A percentile compares a stretch with the other conserved stretches of the same genome.
Evolutionary conservation across 2,888 invertebrate species (phyloP).

Genomic region (Crioceris asparagi): DNA sequence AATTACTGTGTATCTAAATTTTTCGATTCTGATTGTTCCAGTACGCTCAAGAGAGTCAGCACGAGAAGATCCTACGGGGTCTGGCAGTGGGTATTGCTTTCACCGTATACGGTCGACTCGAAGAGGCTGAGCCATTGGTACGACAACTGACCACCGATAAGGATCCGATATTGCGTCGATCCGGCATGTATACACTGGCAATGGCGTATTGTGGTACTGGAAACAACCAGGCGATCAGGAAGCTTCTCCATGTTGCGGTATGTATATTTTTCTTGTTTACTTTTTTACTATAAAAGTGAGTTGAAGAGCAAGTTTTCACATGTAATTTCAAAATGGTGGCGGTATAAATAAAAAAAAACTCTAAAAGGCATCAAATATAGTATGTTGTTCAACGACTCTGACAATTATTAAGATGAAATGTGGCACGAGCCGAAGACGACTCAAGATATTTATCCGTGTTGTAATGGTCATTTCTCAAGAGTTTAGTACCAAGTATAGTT

Average conservation of each 20-base stretch:
- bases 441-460: no score
- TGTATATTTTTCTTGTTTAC: no score
- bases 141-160: slow-evolving; percentile 84
- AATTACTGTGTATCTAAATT: no score
- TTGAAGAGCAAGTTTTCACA: not conserved
- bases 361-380: no score
- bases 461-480: no score
- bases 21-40: slow-evolving; percentile 32
- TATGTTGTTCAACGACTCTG: no score
- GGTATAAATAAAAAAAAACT: no score
- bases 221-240: slow-evolving; percentile 91
- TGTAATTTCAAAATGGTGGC: not conserved
- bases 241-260: slow-evolving; percentile 90
- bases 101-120: slow-evolving; percentile 93
- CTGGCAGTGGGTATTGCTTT: slow-evolving; percentile 93
- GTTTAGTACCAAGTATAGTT: no score
- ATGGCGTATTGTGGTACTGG: slow-evolving; percentile 98
- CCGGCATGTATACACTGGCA: slow-evolving; percentile 96
- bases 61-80: slow-evolving; percentile 96
- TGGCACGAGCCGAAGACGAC: no score
- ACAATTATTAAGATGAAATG: no score
- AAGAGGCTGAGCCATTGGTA: slow-evolving; percentile 92
- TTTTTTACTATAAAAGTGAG: no score
- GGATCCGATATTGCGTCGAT: slow-evolving; percentile 87
- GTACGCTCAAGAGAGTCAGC: slow-evolving; percentile 92